phyloP scores from a whole-genome alignment of 2,888 invertebrate species.

The Drosophila algonquin region DNA sequence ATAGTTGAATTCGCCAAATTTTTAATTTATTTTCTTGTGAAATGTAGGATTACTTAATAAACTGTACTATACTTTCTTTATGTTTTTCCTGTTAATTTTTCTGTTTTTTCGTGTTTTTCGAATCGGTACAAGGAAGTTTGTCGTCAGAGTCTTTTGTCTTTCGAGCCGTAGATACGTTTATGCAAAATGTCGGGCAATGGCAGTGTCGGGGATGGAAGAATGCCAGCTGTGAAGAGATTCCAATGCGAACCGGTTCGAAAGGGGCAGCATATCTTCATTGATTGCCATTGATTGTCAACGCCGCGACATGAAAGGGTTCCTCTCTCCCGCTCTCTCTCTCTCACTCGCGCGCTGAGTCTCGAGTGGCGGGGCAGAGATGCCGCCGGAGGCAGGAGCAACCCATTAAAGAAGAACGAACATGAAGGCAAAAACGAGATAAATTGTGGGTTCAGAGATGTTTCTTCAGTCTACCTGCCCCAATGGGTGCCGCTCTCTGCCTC shows the following conservation, averaged over 20 bases:
- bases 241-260: conserved; percentile 25
- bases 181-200: background rate
- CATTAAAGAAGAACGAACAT: conserved; percentile 53
- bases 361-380: conserved; percentile 27
- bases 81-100: too few relatives aligned
- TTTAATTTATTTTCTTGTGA: too few relatives aligned
- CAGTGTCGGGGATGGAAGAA: background rate
- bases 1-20: too few relatives aligned
- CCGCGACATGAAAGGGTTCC: conserved; percentile 24
- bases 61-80: too few relatives aligned
- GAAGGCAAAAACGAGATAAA: conserved; percentile 61
- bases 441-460: conserved; percentile 59
- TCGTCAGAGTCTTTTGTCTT: conserved; percentile 47
- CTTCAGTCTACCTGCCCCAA: conserved; percentile 24
- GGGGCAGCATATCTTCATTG: conserved; percentile 63
- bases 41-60: too few relatives aligned
- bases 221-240: conserved; percentile 30
- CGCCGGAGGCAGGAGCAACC: conserved; percentile 30
- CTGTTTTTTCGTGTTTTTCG: background rate
- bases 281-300: conserved; percentile 64
- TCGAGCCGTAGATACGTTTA: background rate
- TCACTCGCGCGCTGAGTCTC: conserved; percentile 3
- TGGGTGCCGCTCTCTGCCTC: conserved; percentile 18
- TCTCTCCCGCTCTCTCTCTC: background rate
- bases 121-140: conserved; percentile 25